A percentile compares a stretch with the other conserved stretches of the same genome.
phyloP scores from a whole-genome alignment of 2,797 vertebrate genomes.

The Leptatherina wallacei region DNA sequence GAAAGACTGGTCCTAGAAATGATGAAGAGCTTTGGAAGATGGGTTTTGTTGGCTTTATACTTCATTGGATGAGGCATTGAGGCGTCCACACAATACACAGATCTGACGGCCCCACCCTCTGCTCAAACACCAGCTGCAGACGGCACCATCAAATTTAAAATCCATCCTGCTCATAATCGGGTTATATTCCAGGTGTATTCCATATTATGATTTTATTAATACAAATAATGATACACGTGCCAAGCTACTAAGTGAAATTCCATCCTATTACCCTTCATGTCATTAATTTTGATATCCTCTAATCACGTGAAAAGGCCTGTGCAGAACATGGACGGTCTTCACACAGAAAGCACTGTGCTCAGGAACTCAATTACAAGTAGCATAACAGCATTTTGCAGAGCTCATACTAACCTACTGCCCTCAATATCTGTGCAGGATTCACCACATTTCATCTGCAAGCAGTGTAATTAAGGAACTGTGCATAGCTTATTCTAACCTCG shows the following conservation, averaged over 20 bases:
- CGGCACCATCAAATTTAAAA: slow-evolving; percentile 1
- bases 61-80: slow-evolving; percentile 57
- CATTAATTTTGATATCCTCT: background rate
- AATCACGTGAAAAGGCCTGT: background rate
- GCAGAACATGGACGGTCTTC: background rate
- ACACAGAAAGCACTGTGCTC: background rate
- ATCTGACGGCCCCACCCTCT: slow-evolving; percentile 41
- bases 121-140: slow-evolving; percentile 20
- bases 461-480: slow-evolving; percentile 30
- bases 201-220: background rate
- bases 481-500: slow-evolving; percentile 22
- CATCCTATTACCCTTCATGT: background rate
- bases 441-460: slow-evolving; percentile 17
- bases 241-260: background rate
- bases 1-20: background rate
- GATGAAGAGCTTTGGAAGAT: slow-evolving; percentile 25
- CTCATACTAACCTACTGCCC: slow-evolving; percentile 27
- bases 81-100: slow-evolving; percentile 38
- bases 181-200: background rate
- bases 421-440: slow-evolving; percentile 18
- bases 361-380: background rate
- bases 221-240: background rate
- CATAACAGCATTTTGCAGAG: background rate
- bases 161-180: background rate
- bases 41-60: slow-evolving; percentile 40